phyloP scores from a whole-genome alignment of 2,888 invertebrate species.

The Cheilosia scutellata region DNA sequence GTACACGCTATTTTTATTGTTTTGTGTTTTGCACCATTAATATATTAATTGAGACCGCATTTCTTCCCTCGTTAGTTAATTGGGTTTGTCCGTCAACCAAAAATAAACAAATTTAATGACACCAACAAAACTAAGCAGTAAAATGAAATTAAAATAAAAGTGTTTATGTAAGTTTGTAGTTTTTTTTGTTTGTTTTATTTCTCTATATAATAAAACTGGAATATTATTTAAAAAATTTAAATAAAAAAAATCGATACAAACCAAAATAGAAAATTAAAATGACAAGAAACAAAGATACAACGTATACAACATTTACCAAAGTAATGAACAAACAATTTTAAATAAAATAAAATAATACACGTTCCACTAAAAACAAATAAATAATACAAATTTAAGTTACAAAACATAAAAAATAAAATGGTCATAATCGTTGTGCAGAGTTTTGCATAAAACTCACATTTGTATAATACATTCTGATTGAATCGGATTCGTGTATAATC shows the following conservation, averaged over 20 bases:
- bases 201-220: slow-evolving; percentile 69
- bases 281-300: slow-evolving; percentile 39
- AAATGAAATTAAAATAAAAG: slow-evolving; percentile 39
- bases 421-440: slow-evolving; percentile 33
- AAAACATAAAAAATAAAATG: slow-evolving; percentile 10
- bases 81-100: slow-evolving; percentile 48
- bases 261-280: slow-evolving; percentile 29
- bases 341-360: slow-evolving; percentile 50
- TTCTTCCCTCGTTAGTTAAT: slow-evolving; percentile 37
- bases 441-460: slow-evolving; percentile 8
- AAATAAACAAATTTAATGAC: slow-evolving; percentile 8
- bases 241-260: slow-evolving; percentile 18
- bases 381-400: slow-evolving; percentile 43
- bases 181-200: slow-evolving; percentile 61
- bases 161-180: slow-evolving; percentile 54
- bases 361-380: slow-evolving; percentile 50
- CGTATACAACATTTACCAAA: slow-evolving; percentile 48
- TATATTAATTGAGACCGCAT: slow-evolving; percentile 32
- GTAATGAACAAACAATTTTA: slow-evolving; percentile 17
- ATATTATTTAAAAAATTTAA: slow-evolving; percentile 43
- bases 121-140: slow-evolving; percentile 25
- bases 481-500: slow-evolving; percentile 57
- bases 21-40: not conserved
- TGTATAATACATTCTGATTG: slow-evolving; percentile 51
- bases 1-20: not conserved